phyloP scores from a whole-genome alignment of 2,888 invertebrate genomes.

The Xiphydria camelus region DNA sequence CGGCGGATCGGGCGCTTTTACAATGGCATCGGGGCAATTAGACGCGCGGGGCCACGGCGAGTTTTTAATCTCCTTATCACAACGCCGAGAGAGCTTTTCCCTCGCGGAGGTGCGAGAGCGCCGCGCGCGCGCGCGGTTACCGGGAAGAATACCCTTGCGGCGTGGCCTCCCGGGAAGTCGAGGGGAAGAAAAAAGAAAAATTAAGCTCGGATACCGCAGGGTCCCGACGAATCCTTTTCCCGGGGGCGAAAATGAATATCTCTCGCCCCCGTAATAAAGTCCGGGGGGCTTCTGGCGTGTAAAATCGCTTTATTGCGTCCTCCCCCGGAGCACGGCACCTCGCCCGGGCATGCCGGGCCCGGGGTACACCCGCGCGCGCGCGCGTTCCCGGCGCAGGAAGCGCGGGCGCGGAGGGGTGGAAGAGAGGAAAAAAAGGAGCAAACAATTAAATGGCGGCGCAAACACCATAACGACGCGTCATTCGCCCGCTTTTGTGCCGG shows the following conservation, averaged over 20 bases:
- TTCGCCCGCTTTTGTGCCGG: constrained; percentile 2
- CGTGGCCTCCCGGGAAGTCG: too few relatives aligned
- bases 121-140: neutral
- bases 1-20: too few relatives aligned
- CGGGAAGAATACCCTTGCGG: too few relatives aligned
- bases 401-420: neutral
- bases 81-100: too few relatives aligned
- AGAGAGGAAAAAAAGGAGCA: neutral
- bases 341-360: neutral
- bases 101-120: too few relatives aligned
- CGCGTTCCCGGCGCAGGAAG: too few relatives aligned
- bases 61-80: too few relatives aligned
- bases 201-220: neutral
- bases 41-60: too few relatives aligned
- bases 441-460: constrained; percentile 5
- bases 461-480: constrained; percentile 10
- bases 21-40: too few relatives aligned
- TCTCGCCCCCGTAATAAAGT: neutral
- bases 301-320: neutral
- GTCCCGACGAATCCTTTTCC: constrained; percentile 9
- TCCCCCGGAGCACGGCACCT: neutral
- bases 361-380: neutral
- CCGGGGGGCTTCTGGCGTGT: neutral
- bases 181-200: constrained; percentile 12
- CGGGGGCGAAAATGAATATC: constrained; percentile 21